These are phyloP conservation scores for Lycodopsis pacificus DNA, from an alignment of 2,797 vertebrate species.

Conservation along the genomic window DNA sequence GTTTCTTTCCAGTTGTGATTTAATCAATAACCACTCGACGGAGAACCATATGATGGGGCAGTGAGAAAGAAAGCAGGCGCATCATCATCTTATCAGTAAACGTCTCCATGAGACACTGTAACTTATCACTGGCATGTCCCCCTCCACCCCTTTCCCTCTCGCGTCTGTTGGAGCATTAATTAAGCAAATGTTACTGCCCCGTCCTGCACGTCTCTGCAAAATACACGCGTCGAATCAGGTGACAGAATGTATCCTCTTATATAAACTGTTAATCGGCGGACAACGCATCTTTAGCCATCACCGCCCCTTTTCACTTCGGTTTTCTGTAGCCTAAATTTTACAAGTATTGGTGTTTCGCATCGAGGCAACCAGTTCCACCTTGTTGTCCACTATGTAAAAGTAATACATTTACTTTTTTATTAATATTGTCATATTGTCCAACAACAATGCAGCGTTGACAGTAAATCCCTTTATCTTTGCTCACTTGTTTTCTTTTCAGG, in stretches of 20 bases:
- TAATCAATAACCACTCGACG: neutral
- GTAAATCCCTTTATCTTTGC: neutral
- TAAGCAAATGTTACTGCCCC: too few relatives aligned
- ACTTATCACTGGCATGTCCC: slow-evolving; percentile 8
- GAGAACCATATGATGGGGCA: slow-evolving; percentile 5
- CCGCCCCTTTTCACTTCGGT: neutral
- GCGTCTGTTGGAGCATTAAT: neutral
- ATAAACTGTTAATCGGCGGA: neutral
- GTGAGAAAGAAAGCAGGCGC: slow-evolving; percentile 18
- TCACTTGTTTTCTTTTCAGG: neutral
- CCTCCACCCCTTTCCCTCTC: slow-evolving; percentile 15
- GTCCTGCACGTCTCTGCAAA: neutral
- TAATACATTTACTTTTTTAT: neutral
- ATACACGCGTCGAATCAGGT: neutral
- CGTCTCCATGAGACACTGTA: slow-evolving; percentile 22
- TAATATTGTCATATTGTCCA: neutral
- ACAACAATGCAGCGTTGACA: neutral
- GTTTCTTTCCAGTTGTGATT: slow-evolving; percentile 35
- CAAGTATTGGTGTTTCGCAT: neutral
- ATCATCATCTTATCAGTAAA: slow-evolving; percentile 41
- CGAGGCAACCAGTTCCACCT: neutral
- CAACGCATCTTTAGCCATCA: neutral
- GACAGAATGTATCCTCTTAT: neutral
- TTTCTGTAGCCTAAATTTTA: neutral
- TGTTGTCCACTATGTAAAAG: neutral